A percentile compares a stretch with the other conserved stretches of the same genome.
Conservation (phyloP, 1,140 invertebrate genomes). For the Aphis craccivora region DNA sequence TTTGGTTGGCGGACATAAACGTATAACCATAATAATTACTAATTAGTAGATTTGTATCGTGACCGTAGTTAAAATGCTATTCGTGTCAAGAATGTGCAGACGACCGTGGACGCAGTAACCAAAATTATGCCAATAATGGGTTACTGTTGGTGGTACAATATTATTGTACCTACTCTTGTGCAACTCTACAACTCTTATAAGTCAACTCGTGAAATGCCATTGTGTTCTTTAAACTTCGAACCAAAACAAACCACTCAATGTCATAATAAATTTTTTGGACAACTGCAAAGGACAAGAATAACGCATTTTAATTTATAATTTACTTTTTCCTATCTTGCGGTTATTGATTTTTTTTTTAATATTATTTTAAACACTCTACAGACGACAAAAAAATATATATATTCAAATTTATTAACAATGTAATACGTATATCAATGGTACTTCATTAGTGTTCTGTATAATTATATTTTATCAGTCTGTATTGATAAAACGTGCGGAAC, state of each 20-base stretch:
- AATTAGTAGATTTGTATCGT: neutral
- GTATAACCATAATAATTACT: neutral
- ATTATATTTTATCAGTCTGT: neutral
- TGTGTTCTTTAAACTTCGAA: neutral
- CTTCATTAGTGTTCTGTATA: neutral
- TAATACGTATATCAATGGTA: neutral
- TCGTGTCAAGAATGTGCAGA: neutral
- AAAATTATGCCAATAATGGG: neutral
- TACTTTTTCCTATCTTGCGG: neutral
- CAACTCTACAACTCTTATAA: neutral
- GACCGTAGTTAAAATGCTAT: neutral
- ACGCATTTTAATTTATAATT: constrained; percentile 12
- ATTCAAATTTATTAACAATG: neutral
- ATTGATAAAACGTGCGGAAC: neutral
- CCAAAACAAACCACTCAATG: neutral
- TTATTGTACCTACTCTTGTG: neutral
- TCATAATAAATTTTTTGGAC: neutral
- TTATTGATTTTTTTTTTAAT: constrained; percentile 13
- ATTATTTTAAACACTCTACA: neutral
- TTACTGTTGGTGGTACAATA: neutral
- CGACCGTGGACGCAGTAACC: neutral
- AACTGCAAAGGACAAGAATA: neutral
- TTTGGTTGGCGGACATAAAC: neutral
- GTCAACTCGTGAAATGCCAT: neutral
- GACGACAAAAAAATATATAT: neutral